phyloP scores from a whole-genome alignment of 2,888 invertebrate species.

The Eurytoma adleriae region DNA sequence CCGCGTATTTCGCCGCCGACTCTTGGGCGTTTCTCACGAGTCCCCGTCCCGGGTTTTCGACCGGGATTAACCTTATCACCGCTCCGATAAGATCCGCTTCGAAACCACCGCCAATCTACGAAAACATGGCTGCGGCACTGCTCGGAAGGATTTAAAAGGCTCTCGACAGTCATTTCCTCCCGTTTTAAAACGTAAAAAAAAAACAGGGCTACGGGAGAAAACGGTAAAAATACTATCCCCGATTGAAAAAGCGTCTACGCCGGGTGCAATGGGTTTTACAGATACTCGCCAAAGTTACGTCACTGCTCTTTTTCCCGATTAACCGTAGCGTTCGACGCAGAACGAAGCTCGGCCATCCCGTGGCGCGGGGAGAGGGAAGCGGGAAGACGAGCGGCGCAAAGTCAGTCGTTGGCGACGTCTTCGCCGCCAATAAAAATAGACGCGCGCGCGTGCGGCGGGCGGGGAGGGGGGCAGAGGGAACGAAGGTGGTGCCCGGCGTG shows the following conservation, averaged over 20 bases:
- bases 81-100: constrained; percentile 32
- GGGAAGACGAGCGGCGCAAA: background rate
- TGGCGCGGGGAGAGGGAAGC: too few relatives aligned
- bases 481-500: constrained; percentile 53
- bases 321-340: constrained; percentile 30
- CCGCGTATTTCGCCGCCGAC: background rate
- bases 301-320: constrained; percentile 27
- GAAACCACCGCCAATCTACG: constrained; percentile 12
- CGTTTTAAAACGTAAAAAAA: too few relatives aligned
- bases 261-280: too few relatives aligned
- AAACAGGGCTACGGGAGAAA: background rate
- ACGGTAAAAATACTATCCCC: background rate
- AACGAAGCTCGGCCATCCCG: background rate
- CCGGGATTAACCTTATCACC: constrained; percentile 47
- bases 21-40: constrained; percentile 3
- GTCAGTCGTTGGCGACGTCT: constrained; percentile 1
- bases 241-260: too few relatives aligned
- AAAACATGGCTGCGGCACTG: constrained; percentile 3
- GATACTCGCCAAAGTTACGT: constrained; percentile 23
- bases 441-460: constrained; percentile 7
- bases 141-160: constrained; percentile 23
- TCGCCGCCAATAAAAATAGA: constrained; percentile 52
- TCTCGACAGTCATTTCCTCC: background rate
- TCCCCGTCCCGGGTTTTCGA: constrained; percentile 5
- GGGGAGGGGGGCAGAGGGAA: constrained; percentile 20